Evolutionary conservation across 2,797 vertebrate species (phyloP).

Genomic region (Sebastes paucispinis): DNA sequence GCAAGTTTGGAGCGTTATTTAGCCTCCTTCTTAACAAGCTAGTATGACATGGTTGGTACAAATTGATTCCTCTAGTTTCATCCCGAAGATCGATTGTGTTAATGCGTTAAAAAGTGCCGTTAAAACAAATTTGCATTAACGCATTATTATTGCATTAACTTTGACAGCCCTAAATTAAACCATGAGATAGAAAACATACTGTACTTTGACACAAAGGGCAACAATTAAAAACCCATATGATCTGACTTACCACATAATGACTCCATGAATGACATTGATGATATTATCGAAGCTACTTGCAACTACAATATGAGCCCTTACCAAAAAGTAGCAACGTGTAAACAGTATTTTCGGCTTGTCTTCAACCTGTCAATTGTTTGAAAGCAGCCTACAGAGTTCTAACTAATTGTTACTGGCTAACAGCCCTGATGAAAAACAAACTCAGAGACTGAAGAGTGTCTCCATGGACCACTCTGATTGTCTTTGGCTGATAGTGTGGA

Average conservation of each 20-base stretch:
- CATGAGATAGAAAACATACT: not conserved
- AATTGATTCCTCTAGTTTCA: too few species aligned
- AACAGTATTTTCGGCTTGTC: not conserved
- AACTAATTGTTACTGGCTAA: not conserved
- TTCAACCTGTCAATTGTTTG: slow-evolving; percentile 12
- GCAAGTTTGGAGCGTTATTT: too few species aligned
- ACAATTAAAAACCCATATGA: not conserved
- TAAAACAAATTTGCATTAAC: too few species aligned
- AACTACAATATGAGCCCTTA: not conserved
- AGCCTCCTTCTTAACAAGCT: too few species aligned
- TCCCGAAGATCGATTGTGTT: too few species aligned
- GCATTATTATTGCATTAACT: too few species aligned
- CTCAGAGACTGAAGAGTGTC: slow-evolving; percentile 23
- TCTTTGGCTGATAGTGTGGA: slow-evolving; percentile 26
- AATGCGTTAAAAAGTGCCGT: too few species aligned
- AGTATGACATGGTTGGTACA: too few species aligned
- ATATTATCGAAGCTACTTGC: not conserved
- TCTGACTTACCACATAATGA: not conserved
- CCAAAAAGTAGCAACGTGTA: not conserved
- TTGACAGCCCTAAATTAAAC: too few species aligned
- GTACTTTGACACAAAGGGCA: not conserved
- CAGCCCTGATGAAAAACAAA: slow-evolving; percentile 44
- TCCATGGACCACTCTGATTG: slow-evolving; percentile 30
- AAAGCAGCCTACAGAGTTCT: slow-evolving; percentile 1
- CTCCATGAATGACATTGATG: not conserved